A percentile compares a stretch with the other conserved stretches of the same genome.
phyloP scores from a whole-genome alignment of 2,797 vertebrate genomes.

The Kryptolebias ocellatus region DNA sequence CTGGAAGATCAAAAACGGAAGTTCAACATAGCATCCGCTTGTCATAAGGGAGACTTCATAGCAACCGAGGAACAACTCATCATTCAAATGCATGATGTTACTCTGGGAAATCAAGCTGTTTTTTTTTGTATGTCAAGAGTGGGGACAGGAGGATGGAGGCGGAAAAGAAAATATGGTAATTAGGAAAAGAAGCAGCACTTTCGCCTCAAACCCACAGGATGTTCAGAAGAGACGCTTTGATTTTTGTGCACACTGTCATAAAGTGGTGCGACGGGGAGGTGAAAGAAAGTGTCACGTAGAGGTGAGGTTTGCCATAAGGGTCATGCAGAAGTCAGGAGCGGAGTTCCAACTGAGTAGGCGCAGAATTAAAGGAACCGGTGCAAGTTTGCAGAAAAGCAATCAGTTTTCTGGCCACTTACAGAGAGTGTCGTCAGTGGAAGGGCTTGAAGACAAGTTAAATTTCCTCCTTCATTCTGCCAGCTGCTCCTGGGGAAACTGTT shows the following conservation, averaged over 20 bases:
- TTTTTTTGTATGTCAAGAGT: constrained; percentile 33
- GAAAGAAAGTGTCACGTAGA: constrained; percentile 26
- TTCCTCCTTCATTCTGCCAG: background rate
- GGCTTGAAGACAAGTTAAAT: background rate
- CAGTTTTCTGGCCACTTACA: constrained; percentile 1
- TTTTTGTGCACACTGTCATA: constrained; percentile 24
- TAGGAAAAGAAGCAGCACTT: constrained; percentile 37
- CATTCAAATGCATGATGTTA: constrained; percentile 38
- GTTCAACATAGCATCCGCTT: constrained; percentile 29
- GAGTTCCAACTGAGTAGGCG: background rate
- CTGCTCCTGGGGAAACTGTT: constrained; percentile 7
- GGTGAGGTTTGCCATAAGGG: constrained; percentile 22
- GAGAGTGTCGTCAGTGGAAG: background rate
- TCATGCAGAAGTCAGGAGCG: constrained; percentile 17
- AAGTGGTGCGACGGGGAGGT: constrained; percentile 28
- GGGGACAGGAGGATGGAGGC: constrained; percentile 28
- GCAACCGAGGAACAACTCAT: constrained; percentile 16
- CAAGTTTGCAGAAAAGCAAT: background rate
- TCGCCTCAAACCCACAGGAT: constrained; percentile 33
- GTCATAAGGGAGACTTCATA: constrained; percentile 52
- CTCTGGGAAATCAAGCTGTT: constrained; percentile 25
- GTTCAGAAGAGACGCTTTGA: constrained; percentile 25
- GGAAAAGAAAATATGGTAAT: constrained; percentile 52
- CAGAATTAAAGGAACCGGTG: background rate
- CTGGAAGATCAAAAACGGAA: constrained; percentile 46